These are phyloP conservation scores for Dryas iulia DNA, from an alignment of 1,140 invertebrate species.

Conservation along the genomic window DNA sequence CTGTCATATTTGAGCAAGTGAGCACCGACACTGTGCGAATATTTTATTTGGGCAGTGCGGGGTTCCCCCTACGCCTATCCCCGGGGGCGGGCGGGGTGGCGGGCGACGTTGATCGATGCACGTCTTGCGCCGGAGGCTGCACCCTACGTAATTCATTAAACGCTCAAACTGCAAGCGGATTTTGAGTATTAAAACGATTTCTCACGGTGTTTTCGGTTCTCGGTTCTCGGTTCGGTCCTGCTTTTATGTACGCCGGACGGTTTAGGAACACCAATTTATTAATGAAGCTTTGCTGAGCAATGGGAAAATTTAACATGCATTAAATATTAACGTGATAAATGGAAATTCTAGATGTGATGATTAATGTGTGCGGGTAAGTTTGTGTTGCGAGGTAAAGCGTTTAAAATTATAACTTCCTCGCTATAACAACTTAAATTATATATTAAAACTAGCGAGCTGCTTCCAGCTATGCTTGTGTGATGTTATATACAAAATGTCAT, in stretches of 20 bases:
- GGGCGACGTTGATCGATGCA: slow-evolving; percentile 77
- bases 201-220: slow-evolving; percentile 72
- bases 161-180: slow-evolving; percentile 77
- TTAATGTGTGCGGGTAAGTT: neutral
- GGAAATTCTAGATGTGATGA: slow-evolving; percentile 1
- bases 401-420: neutral
- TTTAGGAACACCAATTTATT: slow-evolving; percentile 62
- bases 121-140: slow-evolving; percentile 79
- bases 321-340: neutral
- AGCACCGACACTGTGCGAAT: slow-evolving; percentile 66
- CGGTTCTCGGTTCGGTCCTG: slow-evolving; percentile 62
- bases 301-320: slow-evolving; percentile 21
- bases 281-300: slow-evolving; percentile 44
- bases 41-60: slow-evolving; percentile 77
- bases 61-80: slow-evolving; percentile 64
- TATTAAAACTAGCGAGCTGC: no score
- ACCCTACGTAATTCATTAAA: slow-evolving; percentile 80
- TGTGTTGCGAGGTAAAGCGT: neutral
- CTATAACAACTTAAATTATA: neutral
- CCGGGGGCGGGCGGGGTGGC: slow-evolving; percentile 39
- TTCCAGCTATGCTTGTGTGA: no score
- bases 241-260: slow-evolving; percentile 55
- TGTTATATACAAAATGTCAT: no score
- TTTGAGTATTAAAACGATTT: slow-evolving; percentile 79
- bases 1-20: slow-evolving; percentile 67